phyloP scores from a whole-genome alignment of 2,888 invertebrate species.

The Stenodera caucasica region DNA sequence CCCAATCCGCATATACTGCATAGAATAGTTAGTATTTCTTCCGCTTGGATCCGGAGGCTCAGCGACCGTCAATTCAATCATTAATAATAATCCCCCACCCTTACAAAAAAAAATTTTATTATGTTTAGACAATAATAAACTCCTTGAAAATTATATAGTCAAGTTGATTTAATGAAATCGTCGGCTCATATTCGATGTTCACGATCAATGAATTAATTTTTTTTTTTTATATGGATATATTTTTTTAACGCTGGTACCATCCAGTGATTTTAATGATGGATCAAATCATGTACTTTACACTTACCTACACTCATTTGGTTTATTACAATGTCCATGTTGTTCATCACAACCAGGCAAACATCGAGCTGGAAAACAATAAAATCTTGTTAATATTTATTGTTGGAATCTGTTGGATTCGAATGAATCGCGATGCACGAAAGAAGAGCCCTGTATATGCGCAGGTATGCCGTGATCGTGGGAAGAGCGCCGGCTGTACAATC shows the following conservation, averaged over 20 bases:
- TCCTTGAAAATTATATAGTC: constrained; percentile 48
- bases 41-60: constrained; percentile 39
- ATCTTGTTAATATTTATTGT: constrained; percentile 3
- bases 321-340: constrained; percentile 86
- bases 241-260: constrained; percentile 27
- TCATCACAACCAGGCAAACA: constrained; percentile 92
- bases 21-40: constrained; percentile 40
- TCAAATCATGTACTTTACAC: constrained; percentile 60
- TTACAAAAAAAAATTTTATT: constrained; percentile 11
- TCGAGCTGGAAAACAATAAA: constrained; percentile 74
- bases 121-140: constrained; percentile 33
- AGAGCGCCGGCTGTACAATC: constrained; percentile 51
- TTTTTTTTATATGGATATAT: constrained; percentile 6
- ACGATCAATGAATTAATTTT: constrained; percentile 30
- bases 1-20: constrained; percentile 51
- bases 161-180: constrained; percentile 35
- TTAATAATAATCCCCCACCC: background rate
- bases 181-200: constrained; percentile 20
- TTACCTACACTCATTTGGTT: constrained; percentile 96
- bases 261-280: constrained; percentile 52
- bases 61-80: constrained; percentile 7
- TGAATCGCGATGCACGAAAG: constrained; percentile 13
- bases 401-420: constrained; percentile 10
- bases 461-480: constrained; percentile 56
- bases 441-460: constrained; percentile 52